phyloP scores from a whole-genome alignment of 2,113 vertebrate genomes.

The Tonatia bakeri region DNA sequence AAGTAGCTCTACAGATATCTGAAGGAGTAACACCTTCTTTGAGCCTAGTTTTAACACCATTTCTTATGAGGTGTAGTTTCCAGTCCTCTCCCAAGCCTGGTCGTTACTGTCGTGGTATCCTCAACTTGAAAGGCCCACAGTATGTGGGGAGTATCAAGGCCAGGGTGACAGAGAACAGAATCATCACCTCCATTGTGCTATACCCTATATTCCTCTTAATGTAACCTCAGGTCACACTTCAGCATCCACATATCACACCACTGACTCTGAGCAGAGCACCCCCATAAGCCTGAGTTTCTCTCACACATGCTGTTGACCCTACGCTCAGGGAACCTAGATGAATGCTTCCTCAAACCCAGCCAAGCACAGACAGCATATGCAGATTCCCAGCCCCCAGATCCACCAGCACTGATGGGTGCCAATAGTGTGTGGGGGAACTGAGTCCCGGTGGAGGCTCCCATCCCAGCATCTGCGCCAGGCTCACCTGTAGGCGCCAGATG shows the following conservation, averaged over 20 bases:
- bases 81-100: neutral
- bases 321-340: neutral
- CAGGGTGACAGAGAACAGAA: neutral
- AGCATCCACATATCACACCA: neutral
- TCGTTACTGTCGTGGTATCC: neutral
- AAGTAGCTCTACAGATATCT: neutral
- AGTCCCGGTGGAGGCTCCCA: fast-evolving
- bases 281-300: neutral
- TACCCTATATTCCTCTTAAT: neutral
- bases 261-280: neutral
- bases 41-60: neutral
- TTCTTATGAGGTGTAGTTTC: neutral
- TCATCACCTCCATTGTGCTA: neutral
- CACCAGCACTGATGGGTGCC: neutral
- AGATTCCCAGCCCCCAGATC: neutral
- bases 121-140: neutral
- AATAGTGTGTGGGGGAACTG: no score
- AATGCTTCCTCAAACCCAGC: neutral
- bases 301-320: neutral
- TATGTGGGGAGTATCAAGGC: neutral
- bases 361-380: neutral
- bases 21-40: neutral
- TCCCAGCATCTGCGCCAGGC: neutral
- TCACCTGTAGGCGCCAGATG: slow-evolving; percentile 87
- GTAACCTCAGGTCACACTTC: neutral